Conservation (phyloP, 2,113 vertebrate genomes). For the Mormyrus iriodes region DNA sequence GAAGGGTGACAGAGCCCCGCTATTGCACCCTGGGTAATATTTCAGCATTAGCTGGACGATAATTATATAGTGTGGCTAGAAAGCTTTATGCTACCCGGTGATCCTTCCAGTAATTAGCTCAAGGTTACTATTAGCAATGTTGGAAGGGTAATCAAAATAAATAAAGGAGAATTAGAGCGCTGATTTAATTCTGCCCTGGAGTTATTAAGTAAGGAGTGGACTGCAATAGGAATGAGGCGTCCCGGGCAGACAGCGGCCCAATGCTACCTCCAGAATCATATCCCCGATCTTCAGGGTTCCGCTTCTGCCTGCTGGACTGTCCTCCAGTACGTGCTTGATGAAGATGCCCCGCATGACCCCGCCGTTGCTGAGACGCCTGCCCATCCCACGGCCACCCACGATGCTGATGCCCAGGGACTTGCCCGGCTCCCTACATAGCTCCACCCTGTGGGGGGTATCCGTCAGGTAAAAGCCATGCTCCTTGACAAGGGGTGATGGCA, state of each 20-base stretch:
- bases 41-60: neutral
- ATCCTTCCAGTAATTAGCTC: neutral
- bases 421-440: conserved; percentile 75
- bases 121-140: neutral
- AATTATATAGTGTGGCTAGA: neutral
- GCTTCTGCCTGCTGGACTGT: conserved; percentile 84
- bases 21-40: neutral
- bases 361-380: conserved; percentile 82
- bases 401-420: conserved; percentile 93
- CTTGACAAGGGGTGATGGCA: neutral
- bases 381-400: conserved; percentile 93
- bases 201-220: neutral
- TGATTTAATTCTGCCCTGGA: neutral
- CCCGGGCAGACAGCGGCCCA: neutral
- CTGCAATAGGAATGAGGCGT: neutral
- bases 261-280: conserved; percentile 81
- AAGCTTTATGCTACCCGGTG: neutral
- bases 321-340: conserved; percentile 87
- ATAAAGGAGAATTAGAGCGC: neutral
- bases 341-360: conserved; percentile 96
- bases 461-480: no score
- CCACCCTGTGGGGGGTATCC: conserved; percentile 64
- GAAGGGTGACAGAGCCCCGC: neutral
- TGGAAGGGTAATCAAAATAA: neutral
- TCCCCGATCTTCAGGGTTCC: conserved; percentile 84